phyloP scores from a whole-genome alignment of 2,797 vertebrate genomes.

The Cynopterus sphinx region DNA sequence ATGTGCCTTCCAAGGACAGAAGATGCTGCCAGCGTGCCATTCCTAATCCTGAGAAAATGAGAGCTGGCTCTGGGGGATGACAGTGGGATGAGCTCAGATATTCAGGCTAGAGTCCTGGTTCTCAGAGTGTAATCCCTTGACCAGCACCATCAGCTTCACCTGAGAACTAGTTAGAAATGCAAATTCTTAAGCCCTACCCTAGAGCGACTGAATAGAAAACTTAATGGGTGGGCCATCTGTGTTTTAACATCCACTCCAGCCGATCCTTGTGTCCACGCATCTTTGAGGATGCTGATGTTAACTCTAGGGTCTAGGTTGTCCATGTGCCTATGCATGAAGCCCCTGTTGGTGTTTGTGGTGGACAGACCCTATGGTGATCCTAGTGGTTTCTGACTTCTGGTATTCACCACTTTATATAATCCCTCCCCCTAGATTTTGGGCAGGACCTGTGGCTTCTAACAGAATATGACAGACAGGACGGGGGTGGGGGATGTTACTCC shows the following conservation, averaged over 20 bases:
- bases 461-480: not conserved
- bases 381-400: not conserved
- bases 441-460: not conserved
- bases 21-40: not conserved
- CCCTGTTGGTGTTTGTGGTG: not conserved
- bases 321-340: not conserved
- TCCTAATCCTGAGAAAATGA: not conserved
- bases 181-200: not conserved
- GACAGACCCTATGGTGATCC: not conserved
- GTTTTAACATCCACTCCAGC: not conserved
- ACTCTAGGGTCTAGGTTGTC: not conserved
- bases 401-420: not conserved
- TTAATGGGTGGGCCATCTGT: not conserved
- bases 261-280: not conserved
- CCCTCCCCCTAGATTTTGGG: too few species aligned
- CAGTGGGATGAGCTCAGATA: not conserved
- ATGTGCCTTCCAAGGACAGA: accelerated
- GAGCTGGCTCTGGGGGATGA: not conserved
- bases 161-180: not conserved
- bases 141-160: not conserved
- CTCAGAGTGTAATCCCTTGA: not conserved
- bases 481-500: not conserved
- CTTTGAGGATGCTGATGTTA: not conserved
- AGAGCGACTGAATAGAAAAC: not conserved
- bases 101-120: not conserved